Evolutionary conservation across 2,113 vertebrate genomes (phyloP).

Genomic region (Tauraco erythrolophus): DNA sequence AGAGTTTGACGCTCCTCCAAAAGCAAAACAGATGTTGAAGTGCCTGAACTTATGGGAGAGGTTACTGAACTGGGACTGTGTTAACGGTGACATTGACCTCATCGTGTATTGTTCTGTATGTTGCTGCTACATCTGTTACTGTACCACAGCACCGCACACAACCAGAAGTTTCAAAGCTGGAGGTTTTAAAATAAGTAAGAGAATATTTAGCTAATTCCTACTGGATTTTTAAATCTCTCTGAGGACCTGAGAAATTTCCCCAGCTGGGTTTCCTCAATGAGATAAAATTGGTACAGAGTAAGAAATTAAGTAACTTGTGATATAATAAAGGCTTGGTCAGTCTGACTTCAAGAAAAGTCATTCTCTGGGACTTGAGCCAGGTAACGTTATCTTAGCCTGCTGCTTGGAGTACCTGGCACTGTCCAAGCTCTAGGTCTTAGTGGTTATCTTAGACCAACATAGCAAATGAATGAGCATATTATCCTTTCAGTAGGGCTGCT

Average conservation of each 20-base stretch:
- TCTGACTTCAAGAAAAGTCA: slow-evolving; percentile 7
- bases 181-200: not conserved
- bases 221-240: not conserved
- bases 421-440: not conserved
- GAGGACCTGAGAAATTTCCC: not conserved
- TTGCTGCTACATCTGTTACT: not conserved
- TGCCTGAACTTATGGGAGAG: not conserved
- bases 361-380: slow-evolving; percentile 21
- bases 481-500: not conserved
- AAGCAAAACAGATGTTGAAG: slow-evolving; percentile 35
- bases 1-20: not conserved
- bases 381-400: slow-evolving; percentile 29
- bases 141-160: not conserved
- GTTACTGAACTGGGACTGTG: not conserved
- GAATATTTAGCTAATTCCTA: not conserved
- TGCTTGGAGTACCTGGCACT: slow-evolving; percentile 46
- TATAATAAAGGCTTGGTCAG: not conserved
- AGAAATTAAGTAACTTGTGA: not conserved
- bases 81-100: not conserved
- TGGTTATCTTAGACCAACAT: slow-evolving; percentile 25
- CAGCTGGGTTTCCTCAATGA: not conserved
- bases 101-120: not conserved
- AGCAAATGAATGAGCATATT: slow-evolving; percentile 22
- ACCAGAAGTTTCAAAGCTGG: not conserved
- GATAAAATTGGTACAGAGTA: not conserved